Evolutionary conservation across 2,888 invertebrate species (phyloP).

Genomic region (Drosophila mettleri): DNA sequence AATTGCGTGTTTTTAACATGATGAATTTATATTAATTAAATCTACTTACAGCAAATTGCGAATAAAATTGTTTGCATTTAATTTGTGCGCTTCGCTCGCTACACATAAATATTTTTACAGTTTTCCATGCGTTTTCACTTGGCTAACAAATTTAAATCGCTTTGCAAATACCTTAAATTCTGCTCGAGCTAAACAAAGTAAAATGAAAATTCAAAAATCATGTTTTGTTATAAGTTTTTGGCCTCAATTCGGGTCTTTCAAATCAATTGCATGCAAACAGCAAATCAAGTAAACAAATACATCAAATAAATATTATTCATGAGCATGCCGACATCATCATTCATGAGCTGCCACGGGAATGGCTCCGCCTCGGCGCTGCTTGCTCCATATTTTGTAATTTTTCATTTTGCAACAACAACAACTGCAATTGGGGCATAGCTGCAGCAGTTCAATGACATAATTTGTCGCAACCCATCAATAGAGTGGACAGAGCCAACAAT

Average conservation of each 20-base stretch:
- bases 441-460: slow-evolving; percentile 77
- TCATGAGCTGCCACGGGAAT: slow-evolving; percentile 7
- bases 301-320: slow-evolving; percentile 74
- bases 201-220: not conserved
- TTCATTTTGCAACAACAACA: slow-evolving; percentile 56
- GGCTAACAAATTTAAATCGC: not conserved
- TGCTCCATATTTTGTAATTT: slow-evolving; percentile 48
- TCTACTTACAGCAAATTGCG: not conserved
- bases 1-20: slow-evolving; percentile 5
- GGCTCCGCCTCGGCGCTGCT: not conserved
- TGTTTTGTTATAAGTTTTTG: slow-evolving; percentile 12
- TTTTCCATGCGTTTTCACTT: not conserved
- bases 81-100: slow-evolving; percentile 7
- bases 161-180: slow-evolving; percentile 3
- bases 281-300: slow-evolving; percentile 66
- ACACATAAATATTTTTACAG: slow-evolving; percentile 9
- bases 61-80: not conserved
- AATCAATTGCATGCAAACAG: slow-evolving; percentile 50
- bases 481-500: slow-evolving; percentile 61
- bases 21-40: slow-evolving; percentile 21
- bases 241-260: slow-evolving; percentile 20
- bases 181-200: not conserved
- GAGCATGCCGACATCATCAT: slow-evolving; percentile 59
- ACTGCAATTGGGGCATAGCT: slow-evolving; percentile 35
- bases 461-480: slow-evolving; percentile 79